phyloP scores from a whole-genome alignment of 2,113 vertebrate species.

The Cricetomys ansorgei region DNA sequence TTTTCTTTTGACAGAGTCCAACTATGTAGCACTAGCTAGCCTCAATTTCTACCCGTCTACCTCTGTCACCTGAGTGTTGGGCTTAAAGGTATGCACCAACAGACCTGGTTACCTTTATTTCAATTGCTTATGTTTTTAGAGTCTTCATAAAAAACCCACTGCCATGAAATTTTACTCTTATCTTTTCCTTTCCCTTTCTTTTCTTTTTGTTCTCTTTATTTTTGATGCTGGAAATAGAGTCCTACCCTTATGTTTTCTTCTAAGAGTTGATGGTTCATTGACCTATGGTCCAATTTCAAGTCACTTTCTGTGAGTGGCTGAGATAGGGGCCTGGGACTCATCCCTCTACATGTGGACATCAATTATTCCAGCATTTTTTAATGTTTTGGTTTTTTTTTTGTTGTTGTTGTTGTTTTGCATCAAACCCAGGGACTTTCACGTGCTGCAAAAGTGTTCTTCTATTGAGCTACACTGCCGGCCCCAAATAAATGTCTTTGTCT shows the following conservation, averaged over 20 bases:
- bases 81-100: background rate
- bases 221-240: background rate
- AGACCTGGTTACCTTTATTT: background rate
- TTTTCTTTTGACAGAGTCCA: background rate
- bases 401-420: background rate
- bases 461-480: background rate
- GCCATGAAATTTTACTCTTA: background rate
- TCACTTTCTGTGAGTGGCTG: background rate
- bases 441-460: background rate
- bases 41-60: background rate
- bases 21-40: background rate
- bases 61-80: background rate
- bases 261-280: background rate
- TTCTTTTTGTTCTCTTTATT: background rate
- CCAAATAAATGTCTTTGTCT: background rate
- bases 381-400: background rate
- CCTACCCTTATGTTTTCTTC: background rate
- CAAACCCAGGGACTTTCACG: background rate
- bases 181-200: background rate
- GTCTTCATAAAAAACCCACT: too few species aligned
- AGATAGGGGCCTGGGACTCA: too few species aligned
- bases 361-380: background rate
- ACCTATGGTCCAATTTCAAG: background rate
- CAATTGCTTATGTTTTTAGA: background rate
- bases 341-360: background rate